Conservation (phyloP, 2,888 invertebrate genomes). For the Sminthurides aquaticus region DNA sequence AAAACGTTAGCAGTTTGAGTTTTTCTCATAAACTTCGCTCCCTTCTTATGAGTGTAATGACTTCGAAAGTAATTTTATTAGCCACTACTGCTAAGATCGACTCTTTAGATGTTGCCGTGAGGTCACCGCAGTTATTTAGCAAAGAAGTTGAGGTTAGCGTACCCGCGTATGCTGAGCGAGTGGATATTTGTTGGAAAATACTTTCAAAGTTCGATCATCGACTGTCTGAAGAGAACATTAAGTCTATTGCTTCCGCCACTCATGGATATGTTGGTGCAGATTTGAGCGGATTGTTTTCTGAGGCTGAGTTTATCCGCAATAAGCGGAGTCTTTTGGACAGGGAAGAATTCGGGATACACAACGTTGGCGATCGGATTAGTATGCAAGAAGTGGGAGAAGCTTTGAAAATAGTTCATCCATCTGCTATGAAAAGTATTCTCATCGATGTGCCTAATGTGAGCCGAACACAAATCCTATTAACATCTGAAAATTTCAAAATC, state of each 20-base stretch:
- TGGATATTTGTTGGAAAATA: constrained; percentile 62
- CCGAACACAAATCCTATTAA: constrained; percentile 12
- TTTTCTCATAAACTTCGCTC: constrained; percentile 25
- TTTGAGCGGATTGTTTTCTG: constrained; percentile 66
- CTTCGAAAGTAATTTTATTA: constrained; percentile 58
- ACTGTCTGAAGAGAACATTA: constrained; percentile 54
- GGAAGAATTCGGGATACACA: no score
- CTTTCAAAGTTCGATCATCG: constrained; percentile 54
- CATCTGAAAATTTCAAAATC: constrained; percentile 20
- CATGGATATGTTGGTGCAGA: constrained; percentile 91
- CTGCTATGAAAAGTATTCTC: constrained; percentile 82
- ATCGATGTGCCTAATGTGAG: constrained; percentile 77
- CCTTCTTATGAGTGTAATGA: constrained; percentile 25
- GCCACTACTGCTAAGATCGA: constrained; percentile 73
- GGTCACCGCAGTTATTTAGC: constrained; percentile 71
- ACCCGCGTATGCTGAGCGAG: constrained; percentile 60
- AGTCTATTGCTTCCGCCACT: constrained; percentile 60
- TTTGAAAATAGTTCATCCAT: constrained; percentile 66
- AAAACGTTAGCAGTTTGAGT: constrained; percentile 59
- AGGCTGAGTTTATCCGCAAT: constrained; percentile 50
- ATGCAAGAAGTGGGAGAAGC: constrained; percentile 58
- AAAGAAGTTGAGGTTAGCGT: constrained; percentile 71
- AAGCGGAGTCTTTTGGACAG: neutral
- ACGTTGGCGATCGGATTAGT: constrained; percentile 19
- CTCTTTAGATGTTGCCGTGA: constrained; percentile 62